phyloP scores from a whole-genome alignment of 2,113 vertebrate genomes.

The Lampris megalopsis region DNA sequence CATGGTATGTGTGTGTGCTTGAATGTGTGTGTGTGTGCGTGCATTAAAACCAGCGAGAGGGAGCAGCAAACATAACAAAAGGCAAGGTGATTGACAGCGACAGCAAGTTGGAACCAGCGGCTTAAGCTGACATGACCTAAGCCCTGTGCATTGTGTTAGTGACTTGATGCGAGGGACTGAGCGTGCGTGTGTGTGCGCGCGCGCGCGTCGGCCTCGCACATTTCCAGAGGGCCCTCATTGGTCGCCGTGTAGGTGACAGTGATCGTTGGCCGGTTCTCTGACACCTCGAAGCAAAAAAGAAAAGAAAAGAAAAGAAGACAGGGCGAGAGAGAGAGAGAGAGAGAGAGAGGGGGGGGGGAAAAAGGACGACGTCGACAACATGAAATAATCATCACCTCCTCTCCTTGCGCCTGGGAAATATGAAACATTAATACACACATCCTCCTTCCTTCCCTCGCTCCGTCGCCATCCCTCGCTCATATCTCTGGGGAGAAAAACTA shows the following conservation, averaged over 20 bases:
- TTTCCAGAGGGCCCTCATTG: neutral
- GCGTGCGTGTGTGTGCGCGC: neutral
- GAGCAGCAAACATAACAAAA: neutral
- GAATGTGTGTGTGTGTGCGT: neutral
- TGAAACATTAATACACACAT: conserved; percentile 57
- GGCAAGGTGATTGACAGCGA: neutral
- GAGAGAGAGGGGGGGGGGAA: neutral
- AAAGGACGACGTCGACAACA: conserved; percentile 29
- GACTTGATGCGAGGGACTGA: neutral
- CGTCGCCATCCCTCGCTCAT: conserved; percentile 30
- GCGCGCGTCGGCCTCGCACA: neutral
- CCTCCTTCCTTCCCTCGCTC: conserved; percentile 15
- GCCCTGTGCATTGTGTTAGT: neutral
- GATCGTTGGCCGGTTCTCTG: conserved; percentile 27
- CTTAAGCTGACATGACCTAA: conserved; percentile 26
- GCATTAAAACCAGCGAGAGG: neutral
- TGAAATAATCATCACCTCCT: conserved; percentile 51
- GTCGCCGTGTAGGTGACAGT: conserved; percentile 28
- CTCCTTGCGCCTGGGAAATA: conserved; percentile 28
- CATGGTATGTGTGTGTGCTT: neutral
- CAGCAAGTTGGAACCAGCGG: conserved; percentile 1
- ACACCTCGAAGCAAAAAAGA: conserved; percentile 28
- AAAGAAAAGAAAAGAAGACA: neutral
- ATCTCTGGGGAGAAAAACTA: conserved; percentile 54
- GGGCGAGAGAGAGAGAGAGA: neutral